Base-by-base conservation (phyloP, 2,888 invertebrate genomes). In the Ommatoiulus sabulosus region DNA sequence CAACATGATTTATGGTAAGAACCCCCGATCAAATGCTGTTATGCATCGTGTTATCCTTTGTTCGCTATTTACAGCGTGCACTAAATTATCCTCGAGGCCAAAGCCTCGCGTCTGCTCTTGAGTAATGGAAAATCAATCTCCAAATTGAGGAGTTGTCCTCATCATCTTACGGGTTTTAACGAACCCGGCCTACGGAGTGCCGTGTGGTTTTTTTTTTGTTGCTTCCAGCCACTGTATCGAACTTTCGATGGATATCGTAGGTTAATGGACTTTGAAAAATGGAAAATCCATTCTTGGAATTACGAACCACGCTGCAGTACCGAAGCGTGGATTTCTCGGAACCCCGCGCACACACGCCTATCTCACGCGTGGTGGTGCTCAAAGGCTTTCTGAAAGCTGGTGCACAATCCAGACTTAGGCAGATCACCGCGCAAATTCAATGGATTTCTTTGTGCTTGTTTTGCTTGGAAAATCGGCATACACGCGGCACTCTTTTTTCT, bases 61-160 rank as follows among this genome's bases (percentile, higher is more conserved):
- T 63, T 63, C 20, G 63, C 63, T 63, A 63, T 63, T 63, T 63
- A 63, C 15, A 63, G 20, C 63, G 63, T 3, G 6, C 63, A 63
- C 63, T 63, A 63, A 63, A 63, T 63, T 63, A 63, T 63, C 63
- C 63, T 20, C 15, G 63, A 63, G 63, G 20, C 63, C 63, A 63
- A 20, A 63, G 4, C 63, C n/a, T 63, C 63, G 63, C 20, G 63
- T 20, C 20, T 63, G 63, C 35, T 20, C 20, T 4, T 63, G 63
- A 63, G 63, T 63, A 20, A 63, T 63, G 63, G 63, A 63, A 63
- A 63, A 63, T 63, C 63, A 63, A 63, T 63, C 20, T n/a, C 63
- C 20, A 63, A 63, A 63, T 63, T 63, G 63, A 63, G 63, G 20
- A 20, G 63, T 63, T 63, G 63, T 63, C 63, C 63, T 63, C 63